Percentiles rank a stretch among this genome's conserved stretches.
phyloP scores from a whole-genome alignment of 2,797 vertebrate species.

The Varecia variegata region DNA sequence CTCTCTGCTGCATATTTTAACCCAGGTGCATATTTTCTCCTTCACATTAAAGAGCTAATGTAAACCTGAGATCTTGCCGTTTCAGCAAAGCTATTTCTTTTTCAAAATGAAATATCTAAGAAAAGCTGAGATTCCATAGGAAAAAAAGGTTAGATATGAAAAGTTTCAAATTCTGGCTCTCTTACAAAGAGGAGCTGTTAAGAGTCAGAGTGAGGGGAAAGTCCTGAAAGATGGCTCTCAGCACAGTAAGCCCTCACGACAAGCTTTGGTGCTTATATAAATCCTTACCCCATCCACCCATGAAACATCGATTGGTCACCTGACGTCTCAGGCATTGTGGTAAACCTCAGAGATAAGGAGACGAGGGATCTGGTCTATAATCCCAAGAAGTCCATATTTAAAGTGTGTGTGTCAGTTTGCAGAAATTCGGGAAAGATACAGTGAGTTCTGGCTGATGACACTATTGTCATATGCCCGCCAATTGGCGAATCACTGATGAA shows the following conservation, averaged over 20 bases:
- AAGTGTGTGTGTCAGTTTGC: not conserved
- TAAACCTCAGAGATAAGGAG: not conserved
- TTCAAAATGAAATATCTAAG: not conserved
- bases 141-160: not conserved
- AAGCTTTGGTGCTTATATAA: not conserved
- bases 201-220: not conserved
- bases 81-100: not conserved
- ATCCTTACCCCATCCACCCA: not conserved
- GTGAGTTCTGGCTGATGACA: not conserved
- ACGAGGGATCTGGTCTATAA: not conserved
- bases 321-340: not conserved
- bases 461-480: not conserved
- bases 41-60: not conserved
- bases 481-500: no score
- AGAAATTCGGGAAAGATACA: not conserved
- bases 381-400: not conserved
- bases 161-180: not conserved
- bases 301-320: not conserved
- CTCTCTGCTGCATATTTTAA: conserved; percentile 41
- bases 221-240: not conserved
- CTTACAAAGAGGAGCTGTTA: not conserved
- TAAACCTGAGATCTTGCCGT: not conserved
- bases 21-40: not conserved
- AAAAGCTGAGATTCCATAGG: not conserved
- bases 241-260: not conserved